Evolutionary conservation across 2,888 invertebrate genomes (phyloP), one percentile per base, ranked within the genome.

Genomic region (Drosophila mulleri): DNA sequence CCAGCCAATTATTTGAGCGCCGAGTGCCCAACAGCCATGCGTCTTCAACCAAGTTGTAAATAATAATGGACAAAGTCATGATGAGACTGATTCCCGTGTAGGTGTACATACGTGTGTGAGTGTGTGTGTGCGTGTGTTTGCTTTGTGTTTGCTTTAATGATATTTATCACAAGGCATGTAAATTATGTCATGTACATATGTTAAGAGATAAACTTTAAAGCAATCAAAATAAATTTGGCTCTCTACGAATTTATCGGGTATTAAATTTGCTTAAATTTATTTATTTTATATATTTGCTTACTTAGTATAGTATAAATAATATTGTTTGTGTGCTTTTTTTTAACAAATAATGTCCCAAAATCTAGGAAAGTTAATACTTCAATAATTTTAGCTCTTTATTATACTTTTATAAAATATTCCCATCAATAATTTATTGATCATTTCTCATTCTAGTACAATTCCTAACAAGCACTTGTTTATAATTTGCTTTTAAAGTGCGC

Each of bases 1-100:
- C 68, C 45, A 70, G 82, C 74, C 83, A 83, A 82, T 82, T 82
- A 86, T 57, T 59, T 65, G 58, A 58, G 72, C 80, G 60, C 6
- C 52, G 61, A 56, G 20, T 45, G 65, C 41, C 57, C 48, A 52
- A 41, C 48, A 68, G 57, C 47, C 50, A 62, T 50, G 54, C 45
- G 20, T 18, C 62, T 59, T 66, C 63, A 35, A 39, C 58, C 62
- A 74, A 64, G 63, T 67, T 79, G 80, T 75, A 75, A 75, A 68
- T 76, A 77, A 75, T 77, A 77, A 79, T 75, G 63, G 64, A 54
- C 42, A 71, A 79, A 67, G 66, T 56, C 61, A 66, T 64, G 57
- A 60, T 60, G 47, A 67, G 26, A 44, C 32, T 54, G 35, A 9
- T 32, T n/a, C 26, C 23, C 41, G 12, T 41, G 44, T 61, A 16